These are phyloP conservation scores for Parazoanthus swiftii DNA, from an alignment of 92 coral and sea anemone species.

Conservation along the genomic window DNA sequence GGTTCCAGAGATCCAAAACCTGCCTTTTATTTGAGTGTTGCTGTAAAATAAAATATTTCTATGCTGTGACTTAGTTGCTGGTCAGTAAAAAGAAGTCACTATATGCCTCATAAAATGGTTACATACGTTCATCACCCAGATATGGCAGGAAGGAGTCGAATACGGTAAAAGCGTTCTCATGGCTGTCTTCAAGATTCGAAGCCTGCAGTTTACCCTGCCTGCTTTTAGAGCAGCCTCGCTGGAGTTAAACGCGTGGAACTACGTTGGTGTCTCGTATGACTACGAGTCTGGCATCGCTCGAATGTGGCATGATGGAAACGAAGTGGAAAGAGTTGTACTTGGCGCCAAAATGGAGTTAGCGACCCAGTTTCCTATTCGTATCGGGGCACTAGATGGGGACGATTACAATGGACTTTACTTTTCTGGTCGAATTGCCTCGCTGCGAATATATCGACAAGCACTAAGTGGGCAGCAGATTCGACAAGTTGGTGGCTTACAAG, in stretches of 20 bases:
- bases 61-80: background rate
- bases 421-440: constrained; percentile 58
- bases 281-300: constrained; percentile 60
- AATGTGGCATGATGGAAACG: constrained; percentile 82
- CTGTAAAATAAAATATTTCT: background rate
- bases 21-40: background rate
- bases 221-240: constrained; percentile 50
- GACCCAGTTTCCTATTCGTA: constrained; percentile 58
- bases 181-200: constrained; percentile 60
- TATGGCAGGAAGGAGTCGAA: constrained; percentile 56
- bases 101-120: background rate
- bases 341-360: constrained; percentile 61
- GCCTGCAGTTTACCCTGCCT: constrained; percentile 38
- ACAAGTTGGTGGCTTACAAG: constrained; percentile 55
- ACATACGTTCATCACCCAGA: background rate
- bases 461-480: constrained; percentile 58
- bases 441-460: constrained; percentile 63
- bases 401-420: constrained; percentile 32
- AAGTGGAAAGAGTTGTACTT: constrained; percentile 56
- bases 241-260: constrained; percentile 72
- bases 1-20: background rate
- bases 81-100: background rate
- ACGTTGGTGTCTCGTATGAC: constrained; percentile 74
- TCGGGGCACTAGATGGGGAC: constrained; percentile 2
- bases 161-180: constrained; percentile 55